Evolutionary conservation across 1,140 invertebrate genomes (phyloP).

Genomic region (Xylocopa sonorina): DNA sequence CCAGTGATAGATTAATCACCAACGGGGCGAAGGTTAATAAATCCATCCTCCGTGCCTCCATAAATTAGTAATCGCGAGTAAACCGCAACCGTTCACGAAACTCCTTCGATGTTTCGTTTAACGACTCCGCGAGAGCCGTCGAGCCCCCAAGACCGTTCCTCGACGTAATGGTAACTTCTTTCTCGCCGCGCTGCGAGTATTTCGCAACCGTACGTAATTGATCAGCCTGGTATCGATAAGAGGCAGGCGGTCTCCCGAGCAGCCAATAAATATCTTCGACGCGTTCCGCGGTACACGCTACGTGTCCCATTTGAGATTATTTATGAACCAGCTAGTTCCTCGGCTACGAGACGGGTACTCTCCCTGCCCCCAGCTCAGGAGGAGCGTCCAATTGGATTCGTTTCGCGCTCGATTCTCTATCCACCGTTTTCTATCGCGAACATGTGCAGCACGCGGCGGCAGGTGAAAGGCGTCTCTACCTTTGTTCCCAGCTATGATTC

Average conservation of each 20-base stretch:
- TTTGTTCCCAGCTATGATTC: conserved; percentile 48
- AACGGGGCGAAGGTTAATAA: no score
- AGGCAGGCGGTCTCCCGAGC: background rate
- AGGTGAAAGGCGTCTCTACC: conserved; percentile 50
- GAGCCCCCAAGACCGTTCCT: background rate
- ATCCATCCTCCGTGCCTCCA: no score
- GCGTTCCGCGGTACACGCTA: conserved; percentile 13
- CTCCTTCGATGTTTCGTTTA: background rate
- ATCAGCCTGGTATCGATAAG: conserved; percentile 24
- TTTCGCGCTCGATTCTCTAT: conserved; percentile 2
- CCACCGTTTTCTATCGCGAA: background rate
- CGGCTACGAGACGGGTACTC: no score
- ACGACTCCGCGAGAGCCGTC: background rate
- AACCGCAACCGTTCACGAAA: background rate
- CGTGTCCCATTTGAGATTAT: conserved; percentile 16
- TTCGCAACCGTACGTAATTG: background rate
- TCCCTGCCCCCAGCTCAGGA: background rate
- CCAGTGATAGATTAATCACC: no score
- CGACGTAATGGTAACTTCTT: background rate
- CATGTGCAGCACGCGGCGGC: conserved; percentile 34
- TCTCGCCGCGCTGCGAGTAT: background rate
- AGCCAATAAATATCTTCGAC: conserved; percentile 31
- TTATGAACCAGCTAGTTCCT: conserved; percentile 11
- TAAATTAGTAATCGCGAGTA: background rate
- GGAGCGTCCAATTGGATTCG: conserved; percentile 22